Evolutionary conservation across 2,797 vertebrate genomes (phyloP), one percentile per base, ranked within the genome.

Genomic region (Myotis pilosus): DNA sequence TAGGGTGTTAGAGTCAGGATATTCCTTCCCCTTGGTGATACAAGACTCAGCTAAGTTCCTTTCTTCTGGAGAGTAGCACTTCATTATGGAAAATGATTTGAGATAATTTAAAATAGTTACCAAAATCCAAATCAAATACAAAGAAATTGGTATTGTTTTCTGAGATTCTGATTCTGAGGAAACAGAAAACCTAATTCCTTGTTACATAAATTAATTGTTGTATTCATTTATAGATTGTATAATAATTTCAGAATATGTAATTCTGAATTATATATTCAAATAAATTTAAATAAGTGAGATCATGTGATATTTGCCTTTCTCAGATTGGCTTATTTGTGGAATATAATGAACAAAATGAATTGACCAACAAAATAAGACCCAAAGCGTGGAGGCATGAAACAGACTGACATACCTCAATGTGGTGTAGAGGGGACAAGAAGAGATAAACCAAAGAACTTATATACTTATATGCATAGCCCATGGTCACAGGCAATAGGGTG

Each of bases 1-100:
- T n/a, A 81, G 1, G n/a, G 7, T 12, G 2, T 6, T 71, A 22
- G 8, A 20, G 1, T 71, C 1, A 33, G 7, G 7, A 4, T 12
- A 33, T 60, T 38, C 60, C 8, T 53, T 81, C 16, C 1, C 3
- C 1, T 4, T 2, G 7, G 23, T 53, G 30, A 60, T 10, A 36
- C 5, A 55, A 20, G 22, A n/a, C 5, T 30, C 71, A 22, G 17
- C 13, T 13, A 38, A 82, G 12, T 76, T 41, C 4, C 9, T 71
- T 69, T 55, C 8, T 12, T 13, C 28, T 8, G 4, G 25, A 64
- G 17, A 78, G 6, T 7, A 62, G 5, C 5, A 8, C 2, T 90
- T 71, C 19, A 30, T 51, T 23, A 23, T 11, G 16, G 6, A 30
- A 69, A 69, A 66, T 55, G 3, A 6, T 13, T 8, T 16, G 8